Percentiles rank a stretch among this genome's conserved stretches.
Conservation (phyloP, 2,888 invertebrate genomes). For the Tenthredo amoena region DNA sequence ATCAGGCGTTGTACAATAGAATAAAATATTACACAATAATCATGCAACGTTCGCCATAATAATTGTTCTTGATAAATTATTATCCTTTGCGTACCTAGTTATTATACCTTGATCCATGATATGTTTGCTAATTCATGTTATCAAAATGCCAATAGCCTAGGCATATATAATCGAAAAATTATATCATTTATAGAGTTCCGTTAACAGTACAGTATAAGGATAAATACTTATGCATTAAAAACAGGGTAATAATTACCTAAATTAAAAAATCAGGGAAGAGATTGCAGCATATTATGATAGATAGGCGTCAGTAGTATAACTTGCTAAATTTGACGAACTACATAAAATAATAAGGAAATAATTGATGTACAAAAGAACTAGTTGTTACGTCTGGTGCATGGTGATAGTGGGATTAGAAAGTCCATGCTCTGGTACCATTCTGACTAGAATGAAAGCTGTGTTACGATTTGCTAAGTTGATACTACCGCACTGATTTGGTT, state of each 20-base stretch:
- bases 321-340: not conserved
- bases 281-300: slow-evolving; percentile 5
- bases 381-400: slow-evolving; percentile 55
- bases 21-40: slow-evolving; percentile 5
- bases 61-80: not conserved
- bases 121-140: slow-evolving; percentile 12
- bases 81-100: not conserved
- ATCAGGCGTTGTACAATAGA: not conserved
- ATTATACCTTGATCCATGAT: not conserved
- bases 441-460: slow-evolving; percentile 69
- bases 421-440: slow-evolving; percentile 57
- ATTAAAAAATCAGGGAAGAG: slow-evolving; percentile 15
- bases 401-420: slow-evolving; percentile 12
- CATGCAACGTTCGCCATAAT: not conserved
- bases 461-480: slow-evolving; percentile 56
- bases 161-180: slow-evolving; percentile 4
- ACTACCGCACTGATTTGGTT: slow-evolving; percentile 72
- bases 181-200: slow-evolving; percentile 2
- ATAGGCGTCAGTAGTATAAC: not conserved
- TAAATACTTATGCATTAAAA: slow-evolving; percentile 31
- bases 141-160: not conserved
- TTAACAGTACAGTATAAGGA: not conserved
- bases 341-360: slow-evolving; percentile 43
- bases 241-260: not conserved
- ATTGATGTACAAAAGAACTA: slow-evolving; percentile 54